Evolutionary conservation across 2,797 vertebrate species (phyloP).

Genomic region (Catostomus latipinnis): DNA sequence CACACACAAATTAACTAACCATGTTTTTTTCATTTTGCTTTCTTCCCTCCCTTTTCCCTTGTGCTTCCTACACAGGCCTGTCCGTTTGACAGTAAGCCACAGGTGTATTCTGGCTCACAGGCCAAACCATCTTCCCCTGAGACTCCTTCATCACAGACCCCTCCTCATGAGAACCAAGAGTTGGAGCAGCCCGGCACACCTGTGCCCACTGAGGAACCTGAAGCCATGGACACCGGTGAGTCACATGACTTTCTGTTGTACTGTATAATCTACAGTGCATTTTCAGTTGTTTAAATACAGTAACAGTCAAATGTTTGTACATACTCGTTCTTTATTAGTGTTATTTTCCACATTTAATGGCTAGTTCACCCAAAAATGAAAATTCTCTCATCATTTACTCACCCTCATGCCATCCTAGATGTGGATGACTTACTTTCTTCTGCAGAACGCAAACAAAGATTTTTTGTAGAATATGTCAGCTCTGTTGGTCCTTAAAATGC

Average conservation of each 20-base stretch:
- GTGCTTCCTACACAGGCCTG: constrained; percentile 73
- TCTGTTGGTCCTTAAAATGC: no score
- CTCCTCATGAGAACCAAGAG: constrained; percentile 82
- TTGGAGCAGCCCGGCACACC: constrained; percentile 89
- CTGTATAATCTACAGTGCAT: no score
- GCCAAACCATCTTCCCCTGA: constrained; percentile 89
- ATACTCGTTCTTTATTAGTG: no score
- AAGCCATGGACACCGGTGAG: constrained; percentile 84
- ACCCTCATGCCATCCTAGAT: no score
- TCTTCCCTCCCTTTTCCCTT: background rate
- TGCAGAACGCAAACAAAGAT: no score
- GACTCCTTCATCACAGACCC: constrained; percentile 56
- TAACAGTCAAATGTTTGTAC: no score
- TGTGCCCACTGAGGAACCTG: constrained; percentile 87
- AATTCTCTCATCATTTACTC: no score
- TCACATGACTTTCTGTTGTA: background rate
- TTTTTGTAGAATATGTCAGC: no score
- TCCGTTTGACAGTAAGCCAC: constrained; percentile 87
- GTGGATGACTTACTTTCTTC: no score
- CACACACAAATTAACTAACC: background rate
- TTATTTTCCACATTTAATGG: no score
- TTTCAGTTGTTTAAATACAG: no score
- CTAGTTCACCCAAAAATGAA: no score
- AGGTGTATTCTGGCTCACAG: constrained; percentile 71
- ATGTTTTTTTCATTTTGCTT: background rate